Percentiles rank a stretch among this genome's conserved stretches.
phyloP scores from a whole-genome alignment of 2,797 vertebrate genomes.

The Antrozous pallidus region DNA sequence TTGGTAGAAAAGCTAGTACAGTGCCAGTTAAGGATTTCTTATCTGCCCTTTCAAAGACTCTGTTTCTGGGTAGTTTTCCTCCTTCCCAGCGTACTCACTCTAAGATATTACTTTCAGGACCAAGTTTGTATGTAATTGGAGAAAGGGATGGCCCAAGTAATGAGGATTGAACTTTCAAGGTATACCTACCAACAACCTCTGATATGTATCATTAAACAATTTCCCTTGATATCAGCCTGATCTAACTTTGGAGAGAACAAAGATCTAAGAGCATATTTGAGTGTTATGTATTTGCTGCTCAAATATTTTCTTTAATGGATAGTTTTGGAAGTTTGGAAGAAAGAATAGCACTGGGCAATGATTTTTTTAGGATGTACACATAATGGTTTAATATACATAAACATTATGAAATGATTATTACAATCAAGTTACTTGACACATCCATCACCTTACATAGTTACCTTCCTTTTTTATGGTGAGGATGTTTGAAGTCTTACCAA shows the following conservation, averaged over 20 bases:
- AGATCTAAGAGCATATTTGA: constrained; percentile 6
- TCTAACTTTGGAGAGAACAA: neutral
- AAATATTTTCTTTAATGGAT: neutral
- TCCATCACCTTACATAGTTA: neutral
- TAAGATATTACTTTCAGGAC: neutral
- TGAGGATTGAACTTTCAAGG: neutral
- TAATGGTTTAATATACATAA: neutral
- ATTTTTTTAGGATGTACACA: neutral
- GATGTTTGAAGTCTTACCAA: neutral
- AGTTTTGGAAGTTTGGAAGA: neutral
- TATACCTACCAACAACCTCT: neutral
- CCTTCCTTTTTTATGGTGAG: neutral
- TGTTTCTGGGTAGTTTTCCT: constrained; percentile 15
- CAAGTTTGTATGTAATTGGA: neutral
- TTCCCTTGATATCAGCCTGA: neutral
- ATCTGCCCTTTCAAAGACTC: neutral
- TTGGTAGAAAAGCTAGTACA: neutral
- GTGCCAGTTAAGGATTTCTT: neutral
- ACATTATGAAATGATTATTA: neutral
- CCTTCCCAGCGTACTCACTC: neutral
- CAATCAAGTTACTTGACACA: neutral
- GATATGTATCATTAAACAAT: neutral
- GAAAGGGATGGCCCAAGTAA: neutral
- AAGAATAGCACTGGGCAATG: neutral
- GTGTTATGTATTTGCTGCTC: neutral